Conservation (phyloP, 2,797 vertebrate genomes). For the Caiman crocodilus region DNA sequence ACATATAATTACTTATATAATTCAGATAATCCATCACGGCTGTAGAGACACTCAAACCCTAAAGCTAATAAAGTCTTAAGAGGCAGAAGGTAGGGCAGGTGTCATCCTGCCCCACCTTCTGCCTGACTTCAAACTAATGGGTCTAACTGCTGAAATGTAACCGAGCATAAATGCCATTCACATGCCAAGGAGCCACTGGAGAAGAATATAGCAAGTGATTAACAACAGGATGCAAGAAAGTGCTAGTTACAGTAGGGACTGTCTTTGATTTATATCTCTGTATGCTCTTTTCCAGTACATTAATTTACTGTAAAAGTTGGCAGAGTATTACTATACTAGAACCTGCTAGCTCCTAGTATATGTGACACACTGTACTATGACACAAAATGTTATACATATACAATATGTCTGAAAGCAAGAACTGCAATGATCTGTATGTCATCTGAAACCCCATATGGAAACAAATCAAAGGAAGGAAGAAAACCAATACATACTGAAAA, state of each 20-base stretch:
- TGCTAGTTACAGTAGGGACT: not conserved
- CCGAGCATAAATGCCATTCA: not conserved
- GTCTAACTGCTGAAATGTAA: not conserved
- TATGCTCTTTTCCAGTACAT: not conserved
- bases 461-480: not conserved
- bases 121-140: too few relatives aligned
- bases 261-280: not conserved
- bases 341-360: not conserved
- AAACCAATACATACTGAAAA: not conserved
- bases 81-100: too few relatives aligned
- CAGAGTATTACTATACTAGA: not conserved
- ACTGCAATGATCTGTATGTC: not conserved
- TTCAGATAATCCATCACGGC: too few relatives aligned
- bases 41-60: too few relatives aligned
- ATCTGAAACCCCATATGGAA: not conserved
- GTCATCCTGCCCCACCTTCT: too few relatives aligned
- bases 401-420: not conserved
- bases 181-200: not conserved
- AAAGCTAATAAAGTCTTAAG: too few relatives aligned
- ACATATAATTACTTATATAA: too few relatives aligned
- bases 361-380: not conserved
- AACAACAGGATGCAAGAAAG: not conserved
- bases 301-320: not conserved
- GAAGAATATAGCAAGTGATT: not conserved
- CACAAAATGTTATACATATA: not conserved